Base-by-base conservation (phyloP, 2,113 vertebrate genomes). In the Paralichthys olivaceus region DNA sequence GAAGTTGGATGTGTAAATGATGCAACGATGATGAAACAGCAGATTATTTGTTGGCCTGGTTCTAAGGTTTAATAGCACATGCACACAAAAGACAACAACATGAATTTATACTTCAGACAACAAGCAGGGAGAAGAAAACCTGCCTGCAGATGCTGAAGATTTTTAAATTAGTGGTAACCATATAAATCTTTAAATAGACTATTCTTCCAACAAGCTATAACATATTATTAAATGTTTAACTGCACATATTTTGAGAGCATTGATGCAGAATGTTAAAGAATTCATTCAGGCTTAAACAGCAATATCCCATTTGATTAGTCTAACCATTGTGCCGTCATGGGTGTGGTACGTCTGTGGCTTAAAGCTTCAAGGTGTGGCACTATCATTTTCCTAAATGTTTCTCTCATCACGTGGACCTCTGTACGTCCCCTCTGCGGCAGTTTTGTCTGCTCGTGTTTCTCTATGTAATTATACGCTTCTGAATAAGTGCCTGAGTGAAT, bases 401-500 rank as follows among this genome's bases (percentile, higher is more conserved):
- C 34, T 23, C 23, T 32, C 43, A 23, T 71, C 61, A 61, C 66
- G n/a, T n/a, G 53, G 40, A 12, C 57, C 28, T n/a, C 28, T 15
- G 26, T 25, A 40, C 25, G 20, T 79, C 59, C 28, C 61, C 77
- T 68, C 49, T 74, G 77, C 57, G 8, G 54, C 70, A 69, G 25
- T 77, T 53, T n/a, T 8, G 19, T 53, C 49, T n/a, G 54, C 75
- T 78, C 49, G 55, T 63, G 56, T 77, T 73, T 76, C 71, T 80
- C 63, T 34, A 81, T 28, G 75, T 79, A 72, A 83, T 90, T 83
- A 77, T 56, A 72, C 53, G 25, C 61, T 62, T 82, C 65, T 72
- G 70, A 83, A 84, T 77, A 59, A 81, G 49, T 71, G 78, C 15
- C 47, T 70, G 65, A 64, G 55, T 81, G 77, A 85, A 78, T 83